These are phyloP conservation scores for Propithecus coquereli DNA, from an alignment of 2,113 vertebrate genomes.

Conservation along the genomic window DNA sequence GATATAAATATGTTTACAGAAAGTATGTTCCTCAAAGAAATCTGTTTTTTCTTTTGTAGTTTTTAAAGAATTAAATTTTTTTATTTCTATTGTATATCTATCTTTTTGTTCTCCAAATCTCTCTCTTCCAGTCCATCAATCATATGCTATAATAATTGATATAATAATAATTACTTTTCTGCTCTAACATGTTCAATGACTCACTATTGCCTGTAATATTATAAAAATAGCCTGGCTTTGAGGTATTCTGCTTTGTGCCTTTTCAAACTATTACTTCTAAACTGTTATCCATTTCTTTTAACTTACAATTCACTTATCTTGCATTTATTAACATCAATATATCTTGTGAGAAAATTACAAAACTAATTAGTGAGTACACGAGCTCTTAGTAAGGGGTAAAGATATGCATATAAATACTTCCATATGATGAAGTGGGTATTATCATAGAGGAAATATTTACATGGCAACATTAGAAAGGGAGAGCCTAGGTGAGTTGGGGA, in stretches of 20 bases:
- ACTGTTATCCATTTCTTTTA: background rate
- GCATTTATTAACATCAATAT: background rate
- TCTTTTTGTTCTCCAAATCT: background rate
- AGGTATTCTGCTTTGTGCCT: background rate
- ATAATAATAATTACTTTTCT: background rate
- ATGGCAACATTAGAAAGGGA: background rate
- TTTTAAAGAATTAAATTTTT: background rate
- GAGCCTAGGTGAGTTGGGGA: accelerated
- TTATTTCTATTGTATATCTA: background rate
- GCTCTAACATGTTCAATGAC: background rate
- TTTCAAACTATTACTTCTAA: background rate
- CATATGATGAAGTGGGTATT: background rate
- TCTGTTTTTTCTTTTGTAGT: background rate
- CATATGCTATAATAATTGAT: background rate
- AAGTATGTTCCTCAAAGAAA: background rate
- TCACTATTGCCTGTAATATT: background rate
- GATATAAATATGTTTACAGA: background rate
- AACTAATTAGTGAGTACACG: background rate
- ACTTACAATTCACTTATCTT: background rate
- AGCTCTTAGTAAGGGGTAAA: background rate
- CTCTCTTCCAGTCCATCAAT: background rate
- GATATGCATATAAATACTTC: background rate
- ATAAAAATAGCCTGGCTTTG: background rate
- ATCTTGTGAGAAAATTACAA: background rate
- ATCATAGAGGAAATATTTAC: background rate